Evolutionary conservation across 2,797 vertebrate genomes (phyloP).

Genomic region (Aulostomus chinensis): DNA sequence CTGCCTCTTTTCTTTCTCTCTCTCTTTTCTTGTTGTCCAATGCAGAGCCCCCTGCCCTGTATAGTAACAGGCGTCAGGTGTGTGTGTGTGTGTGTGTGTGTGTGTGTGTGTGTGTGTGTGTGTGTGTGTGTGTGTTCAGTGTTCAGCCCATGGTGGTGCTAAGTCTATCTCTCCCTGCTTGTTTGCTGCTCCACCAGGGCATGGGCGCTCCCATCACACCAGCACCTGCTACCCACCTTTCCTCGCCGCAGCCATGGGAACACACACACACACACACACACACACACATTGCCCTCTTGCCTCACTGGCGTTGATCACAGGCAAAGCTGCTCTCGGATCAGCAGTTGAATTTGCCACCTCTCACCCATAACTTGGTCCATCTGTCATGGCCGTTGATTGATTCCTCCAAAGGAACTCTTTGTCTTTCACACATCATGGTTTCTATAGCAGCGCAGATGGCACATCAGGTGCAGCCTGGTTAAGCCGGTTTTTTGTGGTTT

Average conservation of each 20-base stretch:
- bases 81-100: constrained; percentile 15
- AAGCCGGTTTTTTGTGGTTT: constrained; percentile 8
- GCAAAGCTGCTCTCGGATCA: constrained; percentile 42
- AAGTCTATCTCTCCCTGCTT: constrained; percentile 27
- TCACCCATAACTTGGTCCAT: constrained; percentile 61
- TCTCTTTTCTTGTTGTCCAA: constrained; percentile 6
- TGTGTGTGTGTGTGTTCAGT: constrained; percentile 4
- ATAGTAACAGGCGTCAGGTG: constrained; percentile 64
- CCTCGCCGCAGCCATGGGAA: constrained; percentile 31
- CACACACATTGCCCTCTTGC: constrained; percentile 37
- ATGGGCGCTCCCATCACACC: constrained; percentile 15
- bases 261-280: constrained; percentile 15
- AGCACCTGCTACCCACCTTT: constrained; percentile 67
- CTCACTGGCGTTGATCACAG: constrained; percentile 31
- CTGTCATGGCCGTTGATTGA: constrained; percentile 42
- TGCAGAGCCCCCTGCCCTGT: constrained; percentile 25
- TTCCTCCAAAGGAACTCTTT: constrained; percentile 41
- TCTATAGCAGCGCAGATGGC: constrained; percentile 42
- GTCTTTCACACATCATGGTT: constrained; percentile 47
- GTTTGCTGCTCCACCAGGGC: constrained; percentile 32
- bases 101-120: constrained; percentile 6
- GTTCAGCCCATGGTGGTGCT: too few species aligned
- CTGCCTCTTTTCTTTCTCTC: background rate
- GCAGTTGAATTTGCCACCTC: constrained; percentile 34
- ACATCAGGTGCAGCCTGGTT: constrained; percentile 35